Conservation (phyloP, 2,888 invertebrate genomes). For the Drosophila differens region DNA sequence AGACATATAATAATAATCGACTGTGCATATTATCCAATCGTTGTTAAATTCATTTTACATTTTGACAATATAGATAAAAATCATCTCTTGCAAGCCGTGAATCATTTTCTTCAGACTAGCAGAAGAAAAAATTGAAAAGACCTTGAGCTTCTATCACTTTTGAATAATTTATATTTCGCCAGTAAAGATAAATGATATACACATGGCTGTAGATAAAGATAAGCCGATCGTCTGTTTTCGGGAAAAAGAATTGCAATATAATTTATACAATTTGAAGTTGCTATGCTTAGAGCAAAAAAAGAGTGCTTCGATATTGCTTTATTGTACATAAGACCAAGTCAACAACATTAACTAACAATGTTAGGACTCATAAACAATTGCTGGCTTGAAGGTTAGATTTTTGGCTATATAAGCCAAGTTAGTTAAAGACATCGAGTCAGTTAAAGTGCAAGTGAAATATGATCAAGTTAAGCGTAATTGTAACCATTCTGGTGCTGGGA, state of each 20-base stretch:
- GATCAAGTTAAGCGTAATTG: constrained; percentile 17
- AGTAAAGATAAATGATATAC: constrained; percentile 12
- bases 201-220: constrained; percentile 12
- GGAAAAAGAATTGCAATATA: constrained; percentile 2
- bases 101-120: not conserved
- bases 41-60: not conserved
- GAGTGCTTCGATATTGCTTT: constrained; percentile 46
- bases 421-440: constrained; percentile 9
- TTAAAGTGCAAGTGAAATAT: constrained; percentile 24
- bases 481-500: constrained; percentile 14
- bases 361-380: constrained; percentile 27
- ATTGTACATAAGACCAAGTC: constrained; percentile 23
- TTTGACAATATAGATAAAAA: not conserved
- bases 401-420: constrained; percentile 33
- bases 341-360: constrained; percentile 30
- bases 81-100: not conserved
- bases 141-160: not conserved
- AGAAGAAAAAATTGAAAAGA: not conserved
- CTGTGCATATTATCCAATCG: not conserved
- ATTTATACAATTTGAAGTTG: not conserved
- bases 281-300: constrained; percentile 14
- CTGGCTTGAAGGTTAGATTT: constrained; percentile 11
- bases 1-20: not conserved
- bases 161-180: not conserved
- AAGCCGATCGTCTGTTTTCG: constrained; percentile 5